Evolutionary conservation across 2,113 vertebrate genomes (phyloP).

Genomic region (Eptesicus fuscus): DNA sequence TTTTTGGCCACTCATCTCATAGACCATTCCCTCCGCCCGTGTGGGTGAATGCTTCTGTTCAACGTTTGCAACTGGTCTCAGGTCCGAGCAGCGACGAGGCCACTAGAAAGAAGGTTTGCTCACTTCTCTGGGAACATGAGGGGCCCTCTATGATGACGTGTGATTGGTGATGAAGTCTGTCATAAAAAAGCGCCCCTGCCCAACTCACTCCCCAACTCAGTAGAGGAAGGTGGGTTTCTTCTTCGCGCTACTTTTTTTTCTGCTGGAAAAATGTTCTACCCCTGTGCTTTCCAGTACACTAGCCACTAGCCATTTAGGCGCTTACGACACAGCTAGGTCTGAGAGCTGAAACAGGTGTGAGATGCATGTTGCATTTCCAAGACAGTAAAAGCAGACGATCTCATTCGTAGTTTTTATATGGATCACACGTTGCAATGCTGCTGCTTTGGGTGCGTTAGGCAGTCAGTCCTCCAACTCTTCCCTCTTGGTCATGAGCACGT

Average conservation of each 20-base stretch:
- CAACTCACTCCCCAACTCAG: background rate
- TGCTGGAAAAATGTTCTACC: background rate
- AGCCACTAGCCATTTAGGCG: background rate
- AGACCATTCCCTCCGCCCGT: background rate
- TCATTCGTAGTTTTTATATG: background rate
- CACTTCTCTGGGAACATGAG: background rate
- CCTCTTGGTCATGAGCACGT: background rate
- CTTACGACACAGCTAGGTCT: background rate
- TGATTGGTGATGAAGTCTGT: background rate
- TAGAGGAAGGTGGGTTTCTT: background rate
- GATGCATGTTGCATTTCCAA: background rate
- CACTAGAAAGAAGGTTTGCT: background rate
- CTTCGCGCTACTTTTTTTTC: background rate
- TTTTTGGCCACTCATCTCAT: background rate
- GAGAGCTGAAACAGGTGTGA: background rate
- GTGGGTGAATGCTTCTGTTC: background rate
- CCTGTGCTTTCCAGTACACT: background rate
- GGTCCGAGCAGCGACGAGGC: background rate
- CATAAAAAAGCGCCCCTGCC: background rate
- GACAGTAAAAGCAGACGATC: background rate
- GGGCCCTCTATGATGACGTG: background rate
- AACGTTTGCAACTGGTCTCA: background rate
- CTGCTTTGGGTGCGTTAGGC: background rate
- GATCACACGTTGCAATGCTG: background rate
- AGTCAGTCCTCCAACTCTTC: background rate